phyloP scores from a whole-genome alignment of 1,140 invertebrate species.

The Drosophila orosa region DNA sequence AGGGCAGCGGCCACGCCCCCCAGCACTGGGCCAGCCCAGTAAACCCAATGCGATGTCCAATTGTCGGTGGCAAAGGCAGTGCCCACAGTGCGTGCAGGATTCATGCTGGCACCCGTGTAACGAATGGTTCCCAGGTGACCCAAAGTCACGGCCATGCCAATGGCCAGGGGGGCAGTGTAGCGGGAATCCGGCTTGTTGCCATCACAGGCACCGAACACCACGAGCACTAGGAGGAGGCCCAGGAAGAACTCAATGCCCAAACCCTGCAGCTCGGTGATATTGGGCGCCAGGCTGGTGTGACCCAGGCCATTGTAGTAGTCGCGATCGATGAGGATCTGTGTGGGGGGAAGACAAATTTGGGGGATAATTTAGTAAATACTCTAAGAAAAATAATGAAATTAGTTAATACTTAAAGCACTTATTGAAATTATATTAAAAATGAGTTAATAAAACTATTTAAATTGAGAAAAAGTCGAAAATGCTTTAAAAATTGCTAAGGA shows the following conservation, averaged over 20 bases:
- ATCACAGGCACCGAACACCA: slow-evolving; percentile 94
- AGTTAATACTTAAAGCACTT: no score
- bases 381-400: no score
- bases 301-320: slow-evolving; percentile 87
- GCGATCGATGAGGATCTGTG: slow-evolving; percentile 87
- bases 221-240: slow-evolving; percentile 94
- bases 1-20: slow-evolving; percentile 91
- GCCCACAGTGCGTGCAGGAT: slow-evolving; percentile 94
- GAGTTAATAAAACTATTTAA: neutral
- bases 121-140: slow-evolving; percentile 94
- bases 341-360: neutral
- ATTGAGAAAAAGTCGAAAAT: neutral
- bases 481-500: neutral
- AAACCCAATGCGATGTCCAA: slow-evolving; percentile 94
- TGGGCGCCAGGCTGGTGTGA: slow-evolving; percentile 86
- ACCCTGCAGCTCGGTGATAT: slow-evolving; percentile 89
- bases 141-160: slow-evolving; percentile 94
- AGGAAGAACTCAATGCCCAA: slow-evolving; percentile 95
- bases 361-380: neutral
- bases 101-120: slow-evolving; percentile 95
- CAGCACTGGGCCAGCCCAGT: slow-evolving; percentile 93
- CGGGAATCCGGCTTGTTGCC: slow-evolving; percentile 88
- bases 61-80: slow-evolving; percentile 91
- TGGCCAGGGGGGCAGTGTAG: slow-evolving; percentile 93
- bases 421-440: neutral